Percentiles rank a stretch among this genome's conserved stretches.
Evolutionary conservation across 2,113 vertebrate species (phyloP).

Genomic region (Carollia perspicillata): DNA sequence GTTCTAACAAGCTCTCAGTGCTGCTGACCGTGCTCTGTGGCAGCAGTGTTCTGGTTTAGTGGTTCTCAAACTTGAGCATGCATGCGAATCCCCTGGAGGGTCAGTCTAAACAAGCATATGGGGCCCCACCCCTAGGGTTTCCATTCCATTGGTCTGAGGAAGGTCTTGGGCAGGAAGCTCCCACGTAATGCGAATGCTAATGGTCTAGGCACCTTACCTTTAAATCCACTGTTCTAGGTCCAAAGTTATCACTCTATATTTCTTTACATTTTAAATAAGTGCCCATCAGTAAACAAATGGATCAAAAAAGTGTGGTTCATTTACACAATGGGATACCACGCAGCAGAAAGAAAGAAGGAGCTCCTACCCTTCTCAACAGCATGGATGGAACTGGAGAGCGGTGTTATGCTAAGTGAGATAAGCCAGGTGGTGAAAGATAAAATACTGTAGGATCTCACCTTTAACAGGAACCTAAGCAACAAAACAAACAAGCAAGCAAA

Average conservation of each 20-base stretch:
- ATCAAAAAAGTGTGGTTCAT: too few species aligned
- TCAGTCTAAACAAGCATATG: neutral
- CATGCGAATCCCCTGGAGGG: neutral
- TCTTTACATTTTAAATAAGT: neutral
- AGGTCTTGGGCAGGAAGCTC: neutral
- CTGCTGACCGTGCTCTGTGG: neutral
- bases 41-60: neutral
- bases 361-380: too few species aligned
- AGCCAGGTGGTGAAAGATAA: too few species aligned
- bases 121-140: neutral
- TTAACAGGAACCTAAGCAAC: too few species aligned
- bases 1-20: neutral
- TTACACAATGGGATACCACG: too few species aligned
- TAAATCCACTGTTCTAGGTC: neutral
- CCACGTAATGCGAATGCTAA: neutral
- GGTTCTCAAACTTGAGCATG: neutral
- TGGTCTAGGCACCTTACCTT: neutral
- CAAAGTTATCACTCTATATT: neutral
- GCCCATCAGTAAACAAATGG: too few species aligned
- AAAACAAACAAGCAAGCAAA: too few species aligned
- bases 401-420: too few species aligned
- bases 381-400: too few species aligned
- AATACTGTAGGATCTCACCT: too few species aligned
- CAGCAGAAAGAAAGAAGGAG: too few species aligned
- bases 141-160: neutral